phyloP scores from a whole-genome alignment of 2,888 invertebrate genomes.

The Machimus rusticus region DNA sequence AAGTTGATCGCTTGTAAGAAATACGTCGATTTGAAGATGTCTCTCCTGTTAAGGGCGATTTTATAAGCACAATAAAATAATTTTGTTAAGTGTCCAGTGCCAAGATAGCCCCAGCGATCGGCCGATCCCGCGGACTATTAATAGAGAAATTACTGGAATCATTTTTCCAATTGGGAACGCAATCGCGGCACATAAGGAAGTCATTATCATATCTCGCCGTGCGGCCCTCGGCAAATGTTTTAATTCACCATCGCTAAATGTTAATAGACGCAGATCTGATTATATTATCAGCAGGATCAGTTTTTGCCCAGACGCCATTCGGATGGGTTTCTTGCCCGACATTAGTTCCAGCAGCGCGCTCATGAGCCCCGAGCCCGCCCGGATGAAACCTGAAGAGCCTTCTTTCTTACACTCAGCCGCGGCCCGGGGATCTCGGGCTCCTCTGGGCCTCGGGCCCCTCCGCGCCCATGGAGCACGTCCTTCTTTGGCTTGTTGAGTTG shows the following conservation, averaged over 20 bases:
- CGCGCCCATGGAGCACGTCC: neutral
- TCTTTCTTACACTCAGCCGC: neutral
- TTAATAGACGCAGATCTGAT: constrained; percentile 7
- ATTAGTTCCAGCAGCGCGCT: neutral
- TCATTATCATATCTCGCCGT: neutral
- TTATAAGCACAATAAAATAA: neutral
- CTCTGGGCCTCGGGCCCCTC: neutral
- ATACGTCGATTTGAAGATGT: neutral
- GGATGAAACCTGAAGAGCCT: neutral
- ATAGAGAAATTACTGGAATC: constrained; percentile 29
- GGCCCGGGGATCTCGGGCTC: neutral
- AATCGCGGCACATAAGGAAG: constrained; percentile 18
- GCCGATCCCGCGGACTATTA: neutral
- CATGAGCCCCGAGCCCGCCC: neutral
- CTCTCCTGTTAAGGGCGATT: neutral
- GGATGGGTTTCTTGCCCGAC: neutral
- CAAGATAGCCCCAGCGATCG: neutral
- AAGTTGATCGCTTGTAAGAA: neutral
- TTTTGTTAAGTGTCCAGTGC: neutral
- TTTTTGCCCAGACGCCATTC: neutral
- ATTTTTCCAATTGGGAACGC: neutral
- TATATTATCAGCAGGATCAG: constrained; percentile 27
- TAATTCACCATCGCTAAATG: constrained; percentile 32
- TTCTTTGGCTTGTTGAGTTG: constrained; percentile 45
- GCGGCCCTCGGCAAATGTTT: constrained; percentile 19